phyloP scores from a whole-genome alignment of 2,888 invertebrate genomes.

The Abrostola tripartita region DNA sequence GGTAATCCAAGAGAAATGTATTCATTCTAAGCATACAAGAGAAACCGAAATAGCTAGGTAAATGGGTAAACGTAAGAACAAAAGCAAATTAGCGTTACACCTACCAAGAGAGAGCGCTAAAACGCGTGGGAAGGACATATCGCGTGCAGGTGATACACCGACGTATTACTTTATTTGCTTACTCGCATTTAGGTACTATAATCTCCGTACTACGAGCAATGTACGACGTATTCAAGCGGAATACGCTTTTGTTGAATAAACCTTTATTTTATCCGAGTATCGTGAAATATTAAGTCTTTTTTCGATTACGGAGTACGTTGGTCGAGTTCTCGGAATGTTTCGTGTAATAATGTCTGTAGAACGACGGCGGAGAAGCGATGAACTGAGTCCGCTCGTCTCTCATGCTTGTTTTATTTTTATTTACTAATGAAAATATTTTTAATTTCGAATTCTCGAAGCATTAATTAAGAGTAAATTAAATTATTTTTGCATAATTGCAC shows the following conservation, averaged over 20 bases:
- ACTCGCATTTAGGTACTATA: constrained; percentile 59
- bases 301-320: constrained; percentile 63
- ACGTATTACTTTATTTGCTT: constrained; percentile 76
- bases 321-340: constrained; percentile 58
- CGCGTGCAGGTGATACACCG: constrained; percentile 73
- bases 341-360: constrained; percentile 58
- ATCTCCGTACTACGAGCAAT: constrained; percentile 67
- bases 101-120: constrained; percentile 49
- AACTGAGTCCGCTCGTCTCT: constrained; percentile 56
- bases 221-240: constrained; percentile 66
- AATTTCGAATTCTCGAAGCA: no score
- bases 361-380: constrained; percentile 57
- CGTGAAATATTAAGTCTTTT: constrained; percentile 69
- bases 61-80: constrained; percentile 73
- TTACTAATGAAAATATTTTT: no score
- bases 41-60: constrained; percentile 72
- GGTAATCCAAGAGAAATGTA: constrained; percentile 66
- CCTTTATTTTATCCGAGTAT: constrained; percentile 76
- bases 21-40: constrained; percentile 69
- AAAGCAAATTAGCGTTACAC: constrained; percentile 79
- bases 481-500: not conserved
- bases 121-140: constrained; percentile 75
- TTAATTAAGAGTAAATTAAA: not conserved
- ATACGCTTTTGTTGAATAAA: constrained; percentile 71
- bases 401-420: constrained; percentile 31